phyloP scores from a whole-genome alignment of 1,140 invertebrate genomes.

The Hetaerina americana region DNA sequence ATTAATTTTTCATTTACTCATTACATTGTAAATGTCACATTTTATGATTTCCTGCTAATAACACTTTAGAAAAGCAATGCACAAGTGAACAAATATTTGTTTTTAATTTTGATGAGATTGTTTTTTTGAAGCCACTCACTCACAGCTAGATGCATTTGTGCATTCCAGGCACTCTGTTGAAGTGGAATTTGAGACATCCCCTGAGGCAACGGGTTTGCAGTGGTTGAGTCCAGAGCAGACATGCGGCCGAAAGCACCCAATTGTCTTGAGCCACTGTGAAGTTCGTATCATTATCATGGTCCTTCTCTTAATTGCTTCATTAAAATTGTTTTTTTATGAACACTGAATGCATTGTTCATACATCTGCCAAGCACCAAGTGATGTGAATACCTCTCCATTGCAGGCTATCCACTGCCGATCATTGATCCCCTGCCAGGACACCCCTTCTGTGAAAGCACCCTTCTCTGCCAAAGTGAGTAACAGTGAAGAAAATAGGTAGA shows the following conservation, averaged over 20 bases:
- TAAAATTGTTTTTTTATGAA: not conserved
- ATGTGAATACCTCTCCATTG: slow-evolving; percentile 18
- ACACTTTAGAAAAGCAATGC: no score
- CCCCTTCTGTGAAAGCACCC: slow-evolving; percentile 77
- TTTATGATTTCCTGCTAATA: no score
- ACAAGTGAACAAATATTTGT: no score
- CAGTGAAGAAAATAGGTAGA: no score
- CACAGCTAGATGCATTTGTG: no score
- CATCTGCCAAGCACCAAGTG: no score
- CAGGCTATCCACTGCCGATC: slow-evolving; percentile 81
- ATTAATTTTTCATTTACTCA: no score
- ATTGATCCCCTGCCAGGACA: slow-evolving; percentile 87
- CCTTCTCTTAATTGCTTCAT: not conserved
- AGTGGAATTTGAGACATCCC: slow-evolving; percentile 39
- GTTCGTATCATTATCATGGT: slow-evolving; percentile 30
- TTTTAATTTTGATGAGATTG: no score
- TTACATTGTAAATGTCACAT: no score
- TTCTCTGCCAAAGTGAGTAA: slow-evolving; percentile 70
- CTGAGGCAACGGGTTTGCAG: slow-evolving; percentile 65
- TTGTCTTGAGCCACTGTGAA: slow-evolving; percentile 86
- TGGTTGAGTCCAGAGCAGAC: slow-evolving; percentile 83
- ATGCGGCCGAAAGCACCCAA: slow-evolving; percentile 72
- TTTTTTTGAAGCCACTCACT: no score
- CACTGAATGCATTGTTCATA: no score
- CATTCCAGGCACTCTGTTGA: not conserved